Evolutionary conservation across 2,797 vertebrate genomes (phyloP), one percentile per base, ranked within the genome.

Genomic region (Gobionotothen gibberifrons): DNA sequence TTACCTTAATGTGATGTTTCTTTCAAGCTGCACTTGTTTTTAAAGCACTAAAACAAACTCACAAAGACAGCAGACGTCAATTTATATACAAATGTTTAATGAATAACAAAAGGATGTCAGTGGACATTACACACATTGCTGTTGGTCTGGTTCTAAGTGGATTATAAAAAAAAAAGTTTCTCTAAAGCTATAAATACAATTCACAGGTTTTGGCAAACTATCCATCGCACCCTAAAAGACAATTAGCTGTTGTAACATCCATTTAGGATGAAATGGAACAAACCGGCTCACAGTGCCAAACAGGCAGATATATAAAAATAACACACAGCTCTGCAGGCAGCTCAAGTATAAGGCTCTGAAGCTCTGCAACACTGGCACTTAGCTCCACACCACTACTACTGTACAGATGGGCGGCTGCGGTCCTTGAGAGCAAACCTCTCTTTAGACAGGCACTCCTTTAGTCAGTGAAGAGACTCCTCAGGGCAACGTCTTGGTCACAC

Each of bases 41-140:
- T 10, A 22, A 2, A 66, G 42, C 55, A 40, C 19, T 36, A 36
- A 78, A 47, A 76, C 54, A 76, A 69, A 82, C 40, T 61, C 69
- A 67, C 83, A 82, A 74, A 79, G 44, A 84, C 82, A 72, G 79
- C 71, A 72, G 81, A 83, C 29, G 72, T 81, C 55, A 40, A 88
- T 91, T 95, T 96, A 94, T 95, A 92, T 96, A 97, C 87, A 98
- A 98, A 98, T 89, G 89, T 93, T 98, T 98, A 98, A 98, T 98
- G 96, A 94, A 90, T 96, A 96, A 95, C 95, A 97, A 98, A 98
- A 96, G 94, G 94, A 96, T 95, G 94, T 90, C 94, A 93, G 95
- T 93, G 94, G 96, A 95, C 96, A 95, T 93, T 88, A 88, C 93
- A 96, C 93, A 92, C 84, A 85, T 92, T 91, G 83, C 82, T 81